phyloP scores from a whole-genome alignment of 2,113 vertebrate genomes.

The Regulus satrapa region DNA sequence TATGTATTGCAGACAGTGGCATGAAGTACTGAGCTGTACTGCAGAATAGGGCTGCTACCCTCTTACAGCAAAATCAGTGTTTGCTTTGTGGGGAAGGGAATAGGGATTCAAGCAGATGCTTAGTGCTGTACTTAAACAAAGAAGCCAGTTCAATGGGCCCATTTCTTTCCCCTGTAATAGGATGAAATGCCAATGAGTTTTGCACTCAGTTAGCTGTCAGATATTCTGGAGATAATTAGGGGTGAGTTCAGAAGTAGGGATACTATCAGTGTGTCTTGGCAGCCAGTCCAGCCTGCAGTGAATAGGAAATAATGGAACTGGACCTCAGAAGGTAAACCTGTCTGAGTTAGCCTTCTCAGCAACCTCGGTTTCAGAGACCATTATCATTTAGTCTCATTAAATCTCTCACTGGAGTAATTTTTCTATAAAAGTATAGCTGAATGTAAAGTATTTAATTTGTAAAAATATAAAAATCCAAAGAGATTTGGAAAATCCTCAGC shows the following conservation, averaged over 20 bases:
- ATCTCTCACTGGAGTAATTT: neutral
- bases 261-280: neutral
- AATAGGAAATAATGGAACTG: neutral
- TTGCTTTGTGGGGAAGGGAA: neutral
- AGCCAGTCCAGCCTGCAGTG: neutral
- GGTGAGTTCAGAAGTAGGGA: neutral
- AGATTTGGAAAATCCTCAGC: neutral
- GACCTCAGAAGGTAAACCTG: neutral
- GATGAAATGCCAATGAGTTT: neutral
- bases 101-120: neutral
- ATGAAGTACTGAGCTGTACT: neutral
- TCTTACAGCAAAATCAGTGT: neutral
- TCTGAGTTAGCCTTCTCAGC: neutral
- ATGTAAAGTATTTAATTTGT: neutral
- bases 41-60: neutral
- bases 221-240: neutral
- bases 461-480: neutral
- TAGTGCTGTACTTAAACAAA: neutral
- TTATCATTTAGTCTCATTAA: neutral
- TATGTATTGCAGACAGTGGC: neutral
- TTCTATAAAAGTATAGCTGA: neutral
- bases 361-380: neutral
- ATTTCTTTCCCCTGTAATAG: neutral
- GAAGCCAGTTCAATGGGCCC: neutral
- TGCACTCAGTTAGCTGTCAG: neutral